Evolutionary conservation across 2,113 vertebrate species (phyloP), one percentile per base, ranked within the genome.

Genomic region (Labeo rohita): DNA sequence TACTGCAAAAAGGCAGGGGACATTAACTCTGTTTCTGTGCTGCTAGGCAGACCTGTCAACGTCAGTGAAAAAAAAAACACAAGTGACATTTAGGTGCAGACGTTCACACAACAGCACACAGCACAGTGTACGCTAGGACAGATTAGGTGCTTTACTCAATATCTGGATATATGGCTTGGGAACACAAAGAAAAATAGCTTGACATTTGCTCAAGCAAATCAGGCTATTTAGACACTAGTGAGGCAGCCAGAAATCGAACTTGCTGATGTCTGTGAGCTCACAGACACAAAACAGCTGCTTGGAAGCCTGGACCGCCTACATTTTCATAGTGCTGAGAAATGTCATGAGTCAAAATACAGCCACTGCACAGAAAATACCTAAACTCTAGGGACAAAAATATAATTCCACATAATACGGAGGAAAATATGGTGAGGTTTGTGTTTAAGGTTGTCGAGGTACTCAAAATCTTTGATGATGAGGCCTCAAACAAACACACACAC

Each of bases 131-230:
- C 11, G 4, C 49, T 28, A 7, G 15, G 43, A 66, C 2, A 66
- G 80, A 66, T 81, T 18, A 45, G 36, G 4, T 66, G 45, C 13
- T 13, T 81, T 47, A 68, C 80, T 49, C 23, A 66, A 66, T 63
- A 73, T 66, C 23, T 68, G 56, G 15, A 70, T 83, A 7, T 61
- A 59, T 56, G 63, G 23, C 74, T 15, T 8, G 16, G 78, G 34
- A 83, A 83, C 6, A 36, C 45, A 50, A 21, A 39, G 65, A 54
- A 61, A 70, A 65, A 66, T 43, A 28, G 45, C 66, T 47, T 86
- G 86, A 87, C 81, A 84, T 87, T 84, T 84, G 39, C 74, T 61
- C 47, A 84, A 68, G 86, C 81, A 78, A 28, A 79, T 80, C 49
- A 70, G 36, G 75, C 54, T 86, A 86, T 86, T 75, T 84, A 81